phyloP scores from a whole-genome alignment of 2,113 vertebrate species.

The Arizona elegans region DNA sequence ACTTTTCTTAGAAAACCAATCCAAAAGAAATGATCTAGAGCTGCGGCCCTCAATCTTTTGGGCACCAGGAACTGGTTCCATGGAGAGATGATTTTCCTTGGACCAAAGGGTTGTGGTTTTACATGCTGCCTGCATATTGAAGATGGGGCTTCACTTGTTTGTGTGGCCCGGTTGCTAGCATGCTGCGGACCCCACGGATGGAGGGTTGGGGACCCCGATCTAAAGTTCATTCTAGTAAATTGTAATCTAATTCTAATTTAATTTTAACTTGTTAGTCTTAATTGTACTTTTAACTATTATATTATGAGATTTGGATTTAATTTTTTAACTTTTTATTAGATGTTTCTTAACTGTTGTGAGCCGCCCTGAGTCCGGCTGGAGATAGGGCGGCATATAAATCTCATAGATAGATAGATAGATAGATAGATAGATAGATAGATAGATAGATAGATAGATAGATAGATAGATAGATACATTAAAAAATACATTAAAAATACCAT shows the following conservation, averaged over 20 bases:
- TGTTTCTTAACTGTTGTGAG: too few species aligned
- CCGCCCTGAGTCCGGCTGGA: too few species aligned
- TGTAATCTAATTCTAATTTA: too few species aligned
- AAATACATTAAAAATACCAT: background rate
- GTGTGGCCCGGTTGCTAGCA: background rate
- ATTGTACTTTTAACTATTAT: too few species aligned
- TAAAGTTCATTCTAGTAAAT: background rate
- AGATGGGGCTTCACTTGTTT: background rate
- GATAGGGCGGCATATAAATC: too few species aligned
- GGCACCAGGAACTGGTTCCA: background rate
- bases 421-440: background rate
- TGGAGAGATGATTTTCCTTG: background rate
- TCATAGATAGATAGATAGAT: too few species aligned
- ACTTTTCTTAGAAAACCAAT: background rate
- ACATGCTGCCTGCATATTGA: background rate
- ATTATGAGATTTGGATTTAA: too few species aligned
- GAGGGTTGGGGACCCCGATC: background rate
- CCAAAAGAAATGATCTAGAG: background rate
- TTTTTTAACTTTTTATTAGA: too few species aligned
- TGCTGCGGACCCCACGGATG: background rate
- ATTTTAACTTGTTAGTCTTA: too few species aligned
- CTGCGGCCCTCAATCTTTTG: background rate
- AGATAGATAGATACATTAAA: background rate
- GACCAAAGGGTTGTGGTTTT: background rate
- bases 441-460: too few species aligned